A percentile compares a stretch with the other conserved stretches of the same genome.
Conservation (phyloP, 2,113 vertebrate genomes). For the Coptodon bakossiorum region DNA sequence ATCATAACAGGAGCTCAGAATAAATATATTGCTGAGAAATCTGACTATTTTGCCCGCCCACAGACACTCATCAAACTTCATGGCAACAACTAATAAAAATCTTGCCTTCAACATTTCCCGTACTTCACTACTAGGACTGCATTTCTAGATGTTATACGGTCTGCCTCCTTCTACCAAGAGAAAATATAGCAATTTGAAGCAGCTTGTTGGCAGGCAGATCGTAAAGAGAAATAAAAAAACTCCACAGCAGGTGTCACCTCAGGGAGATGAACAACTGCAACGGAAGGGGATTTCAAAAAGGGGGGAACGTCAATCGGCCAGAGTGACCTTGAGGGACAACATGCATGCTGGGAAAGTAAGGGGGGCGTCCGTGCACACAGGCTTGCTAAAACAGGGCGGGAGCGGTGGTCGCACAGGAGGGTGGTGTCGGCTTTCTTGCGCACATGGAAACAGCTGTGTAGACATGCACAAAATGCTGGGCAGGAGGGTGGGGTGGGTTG, state of each 20-base stretch:
- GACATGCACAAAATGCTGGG: slow-evolving; percentile 30
- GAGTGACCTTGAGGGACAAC: slow-evolving; percentile 58
- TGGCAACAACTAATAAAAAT: not conserved
- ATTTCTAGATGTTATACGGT: slow-evolving; percentile 46
- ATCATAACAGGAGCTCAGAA: not conserved
- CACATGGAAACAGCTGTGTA: slow-evolving; percentile 65
- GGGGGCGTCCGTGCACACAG: not conserved
- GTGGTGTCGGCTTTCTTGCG: slow-evolving; percentile 62
- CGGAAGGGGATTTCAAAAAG: slow-evolving; percentile 34
- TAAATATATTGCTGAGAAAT: not conserved
- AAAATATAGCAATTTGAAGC: slow-evolving; percentile 64
- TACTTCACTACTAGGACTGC: not conserved
- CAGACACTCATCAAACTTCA: not conserved
- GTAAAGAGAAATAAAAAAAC: slow-evolving; percentile 43
- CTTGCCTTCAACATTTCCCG: not conserved
- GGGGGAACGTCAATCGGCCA: slow-evolving; percentile 31
- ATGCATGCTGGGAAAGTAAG: slow-evolving; percentile 7
- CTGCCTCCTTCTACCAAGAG: slow-evolving; percentile 55
- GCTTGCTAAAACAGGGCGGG: not conserved
- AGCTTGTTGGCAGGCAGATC: slow-evolving; percentile 57
- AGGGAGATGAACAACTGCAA: slow-evolving; percentile 63
- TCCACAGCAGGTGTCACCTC: slow-evolving; percentile 55
- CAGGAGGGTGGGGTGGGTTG: not conserved
- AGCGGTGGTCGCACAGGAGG: slow-evolving; percentile 30
- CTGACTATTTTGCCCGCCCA: not conserved